phyloP scores from a whole-genome alignment of 2,797 vertebrate species.

The Bovichtus diacanthus region DNA sequence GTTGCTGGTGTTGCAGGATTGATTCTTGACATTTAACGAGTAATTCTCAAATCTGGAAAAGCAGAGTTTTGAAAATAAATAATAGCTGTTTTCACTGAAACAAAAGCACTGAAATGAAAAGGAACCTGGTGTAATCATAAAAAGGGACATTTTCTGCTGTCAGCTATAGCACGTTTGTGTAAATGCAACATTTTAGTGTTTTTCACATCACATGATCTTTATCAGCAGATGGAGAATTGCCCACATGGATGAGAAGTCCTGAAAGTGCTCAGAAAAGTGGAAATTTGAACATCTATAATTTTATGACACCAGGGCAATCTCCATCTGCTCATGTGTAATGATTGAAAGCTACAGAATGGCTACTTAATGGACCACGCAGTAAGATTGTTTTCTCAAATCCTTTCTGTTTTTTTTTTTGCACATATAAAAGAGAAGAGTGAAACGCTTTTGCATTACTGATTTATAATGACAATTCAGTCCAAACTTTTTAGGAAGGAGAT shows the following conservation, averaged over 20 bases:
- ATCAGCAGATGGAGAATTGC: not conserved
- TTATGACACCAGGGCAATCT: not conserved
- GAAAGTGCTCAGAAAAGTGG: not conserved
- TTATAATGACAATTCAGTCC: not conserved
- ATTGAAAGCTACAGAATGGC: not conserved
- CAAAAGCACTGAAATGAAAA: not conserved
- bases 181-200: not conserved
- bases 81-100: not conserved
- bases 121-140: not conserved
- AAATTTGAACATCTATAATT: not conserved
- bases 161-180: not conserved
- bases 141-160: not conserved
- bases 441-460: not conserved
- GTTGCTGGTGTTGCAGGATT: not conserved
- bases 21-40: not conserved
- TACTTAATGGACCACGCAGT: not conserved
- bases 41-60: not conserved
- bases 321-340: not conserved
- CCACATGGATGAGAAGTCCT: not conserved
- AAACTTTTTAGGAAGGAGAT: not conserved
- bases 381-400: not conserved
- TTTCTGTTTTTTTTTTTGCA: not conserved
- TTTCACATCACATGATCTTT: not conserved
- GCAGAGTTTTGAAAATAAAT: not conserved
- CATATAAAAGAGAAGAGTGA: not conserved